These are phyloP conservation scores for Physella acuta DNA, from an alignment of 1,140 invertebrate species.

Conservation along the genomic window DNA sequence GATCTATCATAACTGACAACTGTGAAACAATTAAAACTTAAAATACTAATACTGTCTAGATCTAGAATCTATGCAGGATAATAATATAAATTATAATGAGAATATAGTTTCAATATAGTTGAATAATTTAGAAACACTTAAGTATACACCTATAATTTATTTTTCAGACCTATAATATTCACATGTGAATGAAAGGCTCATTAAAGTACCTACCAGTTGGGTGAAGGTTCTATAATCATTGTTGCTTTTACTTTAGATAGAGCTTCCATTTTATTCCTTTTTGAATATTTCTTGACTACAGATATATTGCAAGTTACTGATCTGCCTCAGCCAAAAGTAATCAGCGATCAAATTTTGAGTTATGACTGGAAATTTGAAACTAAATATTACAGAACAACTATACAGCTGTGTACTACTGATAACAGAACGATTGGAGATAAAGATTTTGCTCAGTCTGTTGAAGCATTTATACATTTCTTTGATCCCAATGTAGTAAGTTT, in stretches of 20 bases:
- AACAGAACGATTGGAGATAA: slow-evolving; percentile 60
- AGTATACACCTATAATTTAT: background rate
- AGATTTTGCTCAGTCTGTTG: slow-evolving; percentile 62
- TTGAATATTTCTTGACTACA: slow-evolving; percentile 30
- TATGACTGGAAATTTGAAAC: slow-evolving; percentile 69
- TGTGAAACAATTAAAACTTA: too few species aligned
- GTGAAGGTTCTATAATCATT: background rate
- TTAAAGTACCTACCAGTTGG: background rate
- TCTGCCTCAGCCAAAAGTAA: slow-evolving; percentile 49
- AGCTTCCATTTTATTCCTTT: background rate
- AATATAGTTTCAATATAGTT: background rate
- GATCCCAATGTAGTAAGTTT: slow-evolving; percentile 63
- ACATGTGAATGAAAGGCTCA: background rate
- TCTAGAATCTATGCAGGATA: too few species aligned
- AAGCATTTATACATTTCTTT: slow-evolving; percentile 68
- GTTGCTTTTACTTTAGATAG: background rate
- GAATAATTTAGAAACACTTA: background rate
- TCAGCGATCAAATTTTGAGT: slow-evolving; percentile 59
- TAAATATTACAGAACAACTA: slow-evolving; percentile 70
- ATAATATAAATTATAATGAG: too few species aligned
- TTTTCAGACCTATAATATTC: background rate
- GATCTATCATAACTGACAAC: too few species aligned
- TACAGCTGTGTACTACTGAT: slow-evolving; percentile 64
- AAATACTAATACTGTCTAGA: too few species aligned
- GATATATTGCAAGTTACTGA: slow-evolving; percentile 59